phyloP scores from a whole-genome alignment of 2,888 invertebrate genomes.

The Lamproptera curius region DNA sequence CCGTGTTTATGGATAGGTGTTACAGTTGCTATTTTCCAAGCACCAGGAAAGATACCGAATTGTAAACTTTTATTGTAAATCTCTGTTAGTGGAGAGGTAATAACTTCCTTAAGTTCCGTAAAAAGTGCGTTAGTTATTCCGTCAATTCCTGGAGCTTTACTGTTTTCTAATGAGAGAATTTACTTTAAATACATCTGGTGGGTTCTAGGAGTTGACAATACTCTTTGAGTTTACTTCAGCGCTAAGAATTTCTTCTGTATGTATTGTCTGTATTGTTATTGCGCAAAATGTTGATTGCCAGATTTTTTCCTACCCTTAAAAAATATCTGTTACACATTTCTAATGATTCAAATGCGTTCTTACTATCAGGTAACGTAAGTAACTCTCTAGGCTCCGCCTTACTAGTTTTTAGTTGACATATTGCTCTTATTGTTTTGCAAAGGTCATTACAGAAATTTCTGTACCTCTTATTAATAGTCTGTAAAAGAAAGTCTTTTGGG shows the following conservation, averaged over 20 bases:
- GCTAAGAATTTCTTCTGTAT: neutral
- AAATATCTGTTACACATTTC: slow-evolving; percentile 10
- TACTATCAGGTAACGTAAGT: neutral
- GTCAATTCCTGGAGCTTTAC: slow-evolving; percentile 14
- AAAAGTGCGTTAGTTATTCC: slow-evolving; percentile 5
- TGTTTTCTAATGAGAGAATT: slow-evolving; percentile 10
- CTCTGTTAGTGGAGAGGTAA: slow-evolving; percentile 5
- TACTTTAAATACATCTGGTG: slow-evolving; percentile 13
- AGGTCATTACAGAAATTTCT: slow-evolving; percentile 23
- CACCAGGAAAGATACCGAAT: slow-evolving; percentile 16
- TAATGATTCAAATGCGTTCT: neutral
- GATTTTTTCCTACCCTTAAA: slow-evolving; percentile 2
- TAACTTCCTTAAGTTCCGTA: neutral
- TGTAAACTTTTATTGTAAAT: neutral
- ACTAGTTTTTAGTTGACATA: slow-evolving; percentile 8
- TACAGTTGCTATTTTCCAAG: slow-evolving; percentile 17
- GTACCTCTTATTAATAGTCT: slow-evolving; percentile 21
- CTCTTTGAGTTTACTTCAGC: neutral
- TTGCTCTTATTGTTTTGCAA: slow-evolving; percentile 22
- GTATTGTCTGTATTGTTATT: neutral
- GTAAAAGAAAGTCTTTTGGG: slow-evolving; percentile 20
- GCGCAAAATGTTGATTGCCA: slow-evolving; percentile 3
- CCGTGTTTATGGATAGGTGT: slow-evolving; percentile 17
- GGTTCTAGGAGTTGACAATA: slow-evolving; percentile 12
- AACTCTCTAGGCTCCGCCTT: neutral